Base-by-base conservation (phyloP, 2,113 vertebrate genomes). In the Eolophus roseicapilla region DNA sequence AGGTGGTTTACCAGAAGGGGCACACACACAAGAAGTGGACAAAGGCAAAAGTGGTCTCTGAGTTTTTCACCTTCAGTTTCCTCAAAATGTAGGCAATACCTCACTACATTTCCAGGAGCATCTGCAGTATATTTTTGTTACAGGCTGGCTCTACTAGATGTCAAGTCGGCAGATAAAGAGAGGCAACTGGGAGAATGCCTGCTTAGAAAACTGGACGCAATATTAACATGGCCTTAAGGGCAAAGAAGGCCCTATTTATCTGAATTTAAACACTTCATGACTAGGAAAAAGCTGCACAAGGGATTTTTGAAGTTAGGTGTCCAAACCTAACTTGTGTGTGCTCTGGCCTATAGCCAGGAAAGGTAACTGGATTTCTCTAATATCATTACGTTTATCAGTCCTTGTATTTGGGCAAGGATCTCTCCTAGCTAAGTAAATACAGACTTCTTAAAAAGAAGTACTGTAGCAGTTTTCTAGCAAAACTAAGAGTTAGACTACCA, bases 291-390 rank as follows among this genome's bases (percentile, higher is more conserved):
- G 92, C 91, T 92, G 69, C 93, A 52, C 83, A 95, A 95, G 65
- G 47, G 64, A 76, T 63, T 95, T 91, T 75, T 41, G 13, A 75
- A 81, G 52, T 67, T 64, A 86, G 86, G 65, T 92, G 52, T 82
- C 91, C 83, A 82, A 95, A 82, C 15, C 60, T 55, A 93, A 68
- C 69, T 91, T 93, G 33, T 64, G 82, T 81, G 43, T 86, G 39
- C 68, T 86, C 69, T 95, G 92, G 69, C 39, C 69, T 75, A 75
- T 18, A 78, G 65, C 65, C 92, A 91, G 52, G 43, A 94, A 95
- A 97, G 92, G 94, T 96, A 95, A 92, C 53, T 75, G 71, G 63
- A 86, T 83, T 96, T 92, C 78, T 92, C 94, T 92, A 88, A 94
- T 60, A 62, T 63, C 88, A 86, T 90, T 94, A 88, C 39, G 67